phyloP scores from a whole-genome alignment of 2,113 vertebrate species.

The Lagopus leucura region DNA sequence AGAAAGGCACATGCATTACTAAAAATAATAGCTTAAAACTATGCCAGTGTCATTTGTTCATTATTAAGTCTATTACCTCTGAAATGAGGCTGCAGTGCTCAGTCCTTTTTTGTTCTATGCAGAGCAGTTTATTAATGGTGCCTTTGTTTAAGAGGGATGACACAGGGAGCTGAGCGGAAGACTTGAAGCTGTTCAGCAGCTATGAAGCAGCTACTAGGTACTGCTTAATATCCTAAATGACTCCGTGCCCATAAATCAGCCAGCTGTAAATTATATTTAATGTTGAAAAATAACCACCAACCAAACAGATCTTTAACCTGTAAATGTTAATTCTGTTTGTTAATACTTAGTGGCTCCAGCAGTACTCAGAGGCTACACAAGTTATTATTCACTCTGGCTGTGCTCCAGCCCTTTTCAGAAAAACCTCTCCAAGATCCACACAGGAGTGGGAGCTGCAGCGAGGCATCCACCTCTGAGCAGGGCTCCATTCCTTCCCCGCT shows the following conservation, averaged over 20 bases:
- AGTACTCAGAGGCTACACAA: neutral
- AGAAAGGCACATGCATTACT: conserved; percentile 16
- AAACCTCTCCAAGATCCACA: neutral
- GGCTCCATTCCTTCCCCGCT: neutral
- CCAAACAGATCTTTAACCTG: conserved; percentile 65
- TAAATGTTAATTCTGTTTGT: conserved; percentile 68
- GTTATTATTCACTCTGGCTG: conserved; percentile 43
- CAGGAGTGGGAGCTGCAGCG: neutral
- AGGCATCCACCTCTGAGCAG: neutral
- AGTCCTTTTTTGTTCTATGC: neutral
- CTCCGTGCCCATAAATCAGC: conserved; percentile 35
- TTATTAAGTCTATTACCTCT: conserved; percentile 64
- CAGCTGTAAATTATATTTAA: conserved; percentile 48
- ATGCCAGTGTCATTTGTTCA: conserved; percentile 41
- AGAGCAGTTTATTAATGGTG: conserved; percentile 55
- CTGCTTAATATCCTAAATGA: conserved; percentile 57
- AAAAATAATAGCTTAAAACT: conserved; percentile 65
- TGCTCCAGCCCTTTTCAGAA: neutral
- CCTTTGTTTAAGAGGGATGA: conserved; percentile 50
- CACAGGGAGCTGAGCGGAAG: neutral
- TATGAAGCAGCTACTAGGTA: conserved; percentile 16
- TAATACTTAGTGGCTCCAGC: conserved; percentile 42
- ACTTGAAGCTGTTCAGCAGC: conserved; percentile 39
- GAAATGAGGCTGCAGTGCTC: conserved; percentile 47
- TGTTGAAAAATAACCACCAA: conserved; percentile 55